These are phyloP conservation scores for Bradypodion pumilum DNA, from an alignment of 2,797 vertebrate species.

Conservation along the genomic window DNA sequence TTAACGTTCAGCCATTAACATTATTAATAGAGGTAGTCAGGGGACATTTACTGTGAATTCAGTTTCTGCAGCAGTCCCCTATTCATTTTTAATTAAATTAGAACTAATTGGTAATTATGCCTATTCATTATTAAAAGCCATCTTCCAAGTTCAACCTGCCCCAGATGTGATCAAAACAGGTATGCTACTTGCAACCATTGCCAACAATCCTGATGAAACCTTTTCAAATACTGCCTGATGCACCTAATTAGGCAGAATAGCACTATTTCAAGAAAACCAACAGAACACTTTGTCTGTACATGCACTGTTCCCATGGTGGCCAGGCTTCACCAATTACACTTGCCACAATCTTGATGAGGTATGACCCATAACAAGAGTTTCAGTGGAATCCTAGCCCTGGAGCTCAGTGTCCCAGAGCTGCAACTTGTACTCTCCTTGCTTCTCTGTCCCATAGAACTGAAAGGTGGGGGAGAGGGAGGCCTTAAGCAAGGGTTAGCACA, in stretches of 20 bases:
- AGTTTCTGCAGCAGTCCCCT: not conserved
- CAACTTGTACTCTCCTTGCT: not conserved
- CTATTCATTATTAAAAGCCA: not conserved
- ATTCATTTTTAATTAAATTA: constrained; percentile 2
- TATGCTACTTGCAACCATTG: not conserved
- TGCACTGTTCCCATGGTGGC: not conserved
- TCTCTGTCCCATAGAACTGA: not conserved
- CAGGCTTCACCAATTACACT: not conserved
- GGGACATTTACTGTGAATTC: not conserved
- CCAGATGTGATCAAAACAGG: not conserved
- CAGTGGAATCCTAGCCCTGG: not conserved
- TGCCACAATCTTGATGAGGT: not conserved
- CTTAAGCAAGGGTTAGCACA: not conserved
- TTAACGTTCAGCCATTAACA: not conserved
- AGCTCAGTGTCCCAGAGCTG: not conserved
- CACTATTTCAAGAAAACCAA: not conserved
- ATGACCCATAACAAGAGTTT: not conserved
- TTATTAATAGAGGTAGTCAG: not conserved
- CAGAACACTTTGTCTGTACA: not conserved
- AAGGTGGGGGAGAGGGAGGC: not conserved
- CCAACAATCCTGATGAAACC: not conserved
- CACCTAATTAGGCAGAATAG: not conserved
- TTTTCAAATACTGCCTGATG: not conserved
- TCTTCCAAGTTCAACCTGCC: not conserved
- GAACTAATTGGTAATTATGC: not conserved